These are phyloP conservation scores for Phrynocephalus versicolor DNA, from an alignment of 2,113 vertebrate species.

Conservation along the genomic window DNA sequence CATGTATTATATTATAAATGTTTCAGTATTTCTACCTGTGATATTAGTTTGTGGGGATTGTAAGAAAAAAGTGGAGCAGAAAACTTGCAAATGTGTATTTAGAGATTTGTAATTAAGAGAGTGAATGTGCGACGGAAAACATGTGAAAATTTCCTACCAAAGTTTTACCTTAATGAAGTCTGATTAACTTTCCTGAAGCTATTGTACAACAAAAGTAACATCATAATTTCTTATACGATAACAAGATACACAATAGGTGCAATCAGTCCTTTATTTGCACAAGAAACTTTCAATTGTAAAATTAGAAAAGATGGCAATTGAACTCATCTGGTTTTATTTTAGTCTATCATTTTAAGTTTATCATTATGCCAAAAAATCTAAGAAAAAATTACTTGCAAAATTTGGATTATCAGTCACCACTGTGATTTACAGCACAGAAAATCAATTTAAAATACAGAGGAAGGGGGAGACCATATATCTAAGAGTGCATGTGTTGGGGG, in stretches of 20 bases:
- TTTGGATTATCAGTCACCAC: constrained; percentile 48
- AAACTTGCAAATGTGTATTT: background rate
- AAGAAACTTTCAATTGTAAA: background rate
- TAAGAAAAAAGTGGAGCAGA: constrained; percentile 32
- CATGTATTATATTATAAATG: constrained; percentile 56
- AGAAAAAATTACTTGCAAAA: constrained; percentile 33
- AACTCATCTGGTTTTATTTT: constrained; percentile 32
- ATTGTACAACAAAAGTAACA: background rate
- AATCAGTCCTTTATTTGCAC: constrained; percentile 21
- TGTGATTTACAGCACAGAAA: background rate
- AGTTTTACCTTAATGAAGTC: background rate
- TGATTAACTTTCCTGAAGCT: background rate
- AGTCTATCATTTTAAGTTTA: background rate
- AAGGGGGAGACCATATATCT: constrained; percentile 40
- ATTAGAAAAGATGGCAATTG: background rate
- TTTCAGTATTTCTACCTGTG: constrained; percentile 8
- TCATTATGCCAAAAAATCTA: constrained; percentile 22
- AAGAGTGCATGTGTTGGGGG: constrained; percentile 31
- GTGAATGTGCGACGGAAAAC: background rate
- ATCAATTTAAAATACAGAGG: constrained; percentile 29
- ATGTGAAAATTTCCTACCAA: background rate
- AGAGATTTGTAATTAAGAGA: background rate
- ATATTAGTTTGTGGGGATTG: constrained; percentile 62
- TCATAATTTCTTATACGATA: background rate
- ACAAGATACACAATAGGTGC: background rate